Evolutionary conservation across 2,888 invertebrate species (phyloP), one percentile per base, ranked within the genome.

Genomic region (Rhagonycha lutea): DNA sequence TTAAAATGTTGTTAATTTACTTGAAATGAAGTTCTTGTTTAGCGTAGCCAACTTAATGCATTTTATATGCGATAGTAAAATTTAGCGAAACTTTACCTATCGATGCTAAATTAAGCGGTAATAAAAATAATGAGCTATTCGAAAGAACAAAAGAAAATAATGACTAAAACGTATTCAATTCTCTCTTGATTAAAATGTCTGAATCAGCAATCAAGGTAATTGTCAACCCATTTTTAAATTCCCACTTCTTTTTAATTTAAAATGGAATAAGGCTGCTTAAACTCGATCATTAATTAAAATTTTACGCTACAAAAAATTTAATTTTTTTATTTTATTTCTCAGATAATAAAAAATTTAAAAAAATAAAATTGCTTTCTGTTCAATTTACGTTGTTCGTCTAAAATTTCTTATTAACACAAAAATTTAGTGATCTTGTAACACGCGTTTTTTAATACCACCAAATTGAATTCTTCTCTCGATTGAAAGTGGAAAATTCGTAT

Each of bases 161-260:
- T 47, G 73, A 69, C 28, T 29, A 28, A 63, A 69, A 69, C 74
- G 70, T 67, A 70, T 70, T 70, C 74, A 65, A 67, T 74, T 74
- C 61, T 70, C 68, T 68, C 67, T 63, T 69, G 74, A 74, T 74
- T 74, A 74, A 67, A 74, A 24, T 63, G 74, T 61, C 74, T 70
- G 70, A 76, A 70, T 73, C 73, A 68, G 73, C 73, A 76, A 76
- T 76, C 70, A 76, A 70, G 68, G 73, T 76, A 76, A 76, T 76
- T 76, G 76, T 67, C 75, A 60, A 68, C 60, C 71, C 70, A 73
- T 73, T 76, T 76, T 73, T 70, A 69, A 74, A 74, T 69, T 70
- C 70, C 61, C 67, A 14, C 61, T 12, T 32, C 32, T 26, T 69
- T 73, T 70, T 69, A 73, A 73, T 74, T 74, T 70, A 70, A 67